phyloP scores from a whole-genome alignment of 1,140 invertebrate genomes.

The Potamilus streckersoni region DNA sequence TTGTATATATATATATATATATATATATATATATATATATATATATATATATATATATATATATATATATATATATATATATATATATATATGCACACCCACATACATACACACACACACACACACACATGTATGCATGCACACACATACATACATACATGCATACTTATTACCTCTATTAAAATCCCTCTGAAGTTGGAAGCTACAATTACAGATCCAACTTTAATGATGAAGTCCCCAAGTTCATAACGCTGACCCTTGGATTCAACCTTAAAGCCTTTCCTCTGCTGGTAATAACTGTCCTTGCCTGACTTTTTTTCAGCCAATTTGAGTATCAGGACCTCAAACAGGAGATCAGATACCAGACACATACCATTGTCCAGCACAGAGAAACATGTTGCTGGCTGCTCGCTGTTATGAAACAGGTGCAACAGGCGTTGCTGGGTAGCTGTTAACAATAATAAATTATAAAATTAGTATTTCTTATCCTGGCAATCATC shows the following conservation, averaged over 20 bases:
- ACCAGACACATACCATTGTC: slow-evolving; percentile 86
- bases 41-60: too few relatives aligned
- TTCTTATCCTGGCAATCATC: too few relatives aligned
- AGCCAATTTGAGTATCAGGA: slow-evolving; percentile 87
- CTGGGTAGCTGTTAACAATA: slow-evolving; percentile 64
- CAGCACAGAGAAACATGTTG: slow-evolving; percentile 90
- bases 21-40: too few relatives aligned
- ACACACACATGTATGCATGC: not conserved
- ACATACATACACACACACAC: not conserved
- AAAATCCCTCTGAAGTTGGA: slow-evolving; percentile 94
- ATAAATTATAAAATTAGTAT: slow-evolving; percentile 12
- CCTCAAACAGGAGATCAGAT: slow-evolving; percentile 90
- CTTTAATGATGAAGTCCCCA: slow-evolving; percentile 93
- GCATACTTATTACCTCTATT: slow-evolving; percentile 78
- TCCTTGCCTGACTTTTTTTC: slow-evolving; percentile 63
- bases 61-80: too few relatives aligned
- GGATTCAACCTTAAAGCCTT: slow-evolving; percentile 81
- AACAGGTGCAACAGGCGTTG: slow-evolving; percentile 88
- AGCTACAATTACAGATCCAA: slow-evolving; percentile 88
- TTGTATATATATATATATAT: too few relatives aligned
- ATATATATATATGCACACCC: too few relatives aligned
- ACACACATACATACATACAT: not conserved
- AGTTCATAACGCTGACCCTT: slow-evolving; percentile 93
- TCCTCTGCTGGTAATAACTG: slow-evolving; percentile 88
- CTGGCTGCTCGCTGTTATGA: slow-evolving; percentile 95